These are phyloP conservation scores for Nibea coibor DNA, from an alignment of 2,113 vertebrate species.

Conservation along the genomic window DNA sequence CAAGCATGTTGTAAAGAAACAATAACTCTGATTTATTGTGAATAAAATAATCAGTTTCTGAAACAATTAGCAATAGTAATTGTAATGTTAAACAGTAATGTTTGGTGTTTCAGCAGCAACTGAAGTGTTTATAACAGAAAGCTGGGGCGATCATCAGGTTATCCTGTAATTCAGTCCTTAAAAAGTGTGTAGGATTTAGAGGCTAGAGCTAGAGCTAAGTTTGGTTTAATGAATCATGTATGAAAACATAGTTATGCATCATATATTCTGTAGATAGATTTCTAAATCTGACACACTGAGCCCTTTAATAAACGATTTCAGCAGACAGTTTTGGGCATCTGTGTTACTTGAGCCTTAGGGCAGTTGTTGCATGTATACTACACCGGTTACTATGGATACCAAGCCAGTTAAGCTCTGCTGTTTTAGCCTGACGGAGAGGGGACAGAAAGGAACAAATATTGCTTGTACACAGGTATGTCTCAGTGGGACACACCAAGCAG, in stretches of 20 bases:
- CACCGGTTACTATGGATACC: conserved; percentile 19
- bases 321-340: neutral
- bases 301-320: neutral
- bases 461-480: conserved; percentile 4
- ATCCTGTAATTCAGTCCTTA: neutral
- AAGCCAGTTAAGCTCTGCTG: neutral
- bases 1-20: neutral
- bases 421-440: neutral
- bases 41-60: neutral
- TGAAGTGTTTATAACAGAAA: too few relatives aligned
- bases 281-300: too few relatives aligned
- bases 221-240: too few relatives aligned
- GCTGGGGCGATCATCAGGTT: neutral
- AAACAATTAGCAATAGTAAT: too few relatives aligned
- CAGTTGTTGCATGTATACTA: neutral
- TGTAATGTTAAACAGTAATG: too few relatives aligned
- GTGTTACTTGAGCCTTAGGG: neutral
- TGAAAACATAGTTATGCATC: too few relatives aligned
- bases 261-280: too few relatives aligned
- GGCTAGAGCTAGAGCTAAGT: too few relatives aligned
- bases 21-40: neutral
- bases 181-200: too few relatives aligned
- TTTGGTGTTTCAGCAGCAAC: too few relatives aligned
- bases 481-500: neutral
- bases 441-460: neutral